phyloP scores from a whole-genome alignment of 2,797 vertebrate genomes.

The Eleutherodactylus coqui region DNA sequence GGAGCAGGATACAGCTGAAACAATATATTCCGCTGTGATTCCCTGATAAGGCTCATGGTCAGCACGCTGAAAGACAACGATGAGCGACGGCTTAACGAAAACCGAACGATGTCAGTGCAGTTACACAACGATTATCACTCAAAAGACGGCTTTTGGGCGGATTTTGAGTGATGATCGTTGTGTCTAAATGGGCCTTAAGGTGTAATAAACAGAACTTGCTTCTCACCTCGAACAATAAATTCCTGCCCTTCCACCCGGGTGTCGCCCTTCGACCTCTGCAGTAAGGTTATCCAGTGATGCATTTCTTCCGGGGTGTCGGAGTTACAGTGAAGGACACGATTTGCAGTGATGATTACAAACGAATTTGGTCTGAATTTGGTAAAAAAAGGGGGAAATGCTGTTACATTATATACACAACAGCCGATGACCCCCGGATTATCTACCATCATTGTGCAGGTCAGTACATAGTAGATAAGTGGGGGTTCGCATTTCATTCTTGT shows the following conservation, averaged over 20 bases:
- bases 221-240: conserved; percentile 92
- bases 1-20: too few species aligned
- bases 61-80: too few species aligned
- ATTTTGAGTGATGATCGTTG: too few species aligned
- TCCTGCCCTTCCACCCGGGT: conserved; percentile 94
- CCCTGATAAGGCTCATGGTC: too few species aligned
- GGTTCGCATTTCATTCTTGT: conserved; percentile 7
- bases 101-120: too few species aligned
- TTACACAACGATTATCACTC: too few species aligned
- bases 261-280: conserved; percentile 95
- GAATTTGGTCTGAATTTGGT: conserved; percentile 84
- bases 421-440: background rate
- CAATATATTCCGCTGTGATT: too few species aligned
- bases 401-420: conserved; percentile 53
- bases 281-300: conserved; percentile 98
- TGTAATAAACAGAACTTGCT: background rate
- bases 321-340: conserved; percentile 94
- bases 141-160: too few species aligned
- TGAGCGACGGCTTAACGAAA: too few species aligned
- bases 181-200: too few species aligned
- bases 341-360: conserved; percentile 96
- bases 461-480: background rate
- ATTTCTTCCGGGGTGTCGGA: conserved; percentile 97
- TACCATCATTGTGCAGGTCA: background rate
- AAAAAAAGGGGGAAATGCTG: conserved; percentile 55